Percentiles rank a stretch among this genome's conserved stretches.
Evolutionary conservation across 1,140 invertebrate species (phyloP).

Genomic region (Zaprionus gabonicus): DNA sequence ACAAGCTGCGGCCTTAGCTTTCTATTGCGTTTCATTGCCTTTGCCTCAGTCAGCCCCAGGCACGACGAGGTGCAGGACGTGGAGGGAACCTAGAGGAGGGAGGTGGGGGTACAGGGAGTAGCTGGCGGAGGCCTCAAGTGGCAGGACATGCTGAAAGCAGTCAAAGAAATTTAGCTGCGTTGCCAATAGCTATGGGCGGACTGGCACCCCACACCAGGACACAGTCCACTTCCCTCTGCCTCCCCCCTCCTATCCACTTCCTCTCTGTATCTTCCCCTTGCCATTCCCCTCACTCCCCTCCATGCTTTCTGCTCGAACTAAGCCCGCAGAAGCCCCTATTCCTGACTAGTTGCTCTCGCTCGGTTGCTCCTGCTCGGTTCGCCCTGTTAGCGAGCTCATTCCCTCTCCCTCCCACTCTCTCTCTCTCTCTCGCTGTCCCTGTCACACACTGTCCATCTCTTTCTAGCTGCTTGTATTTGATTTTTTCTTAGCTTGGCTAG

Average conservation of each 20-base stretch:
- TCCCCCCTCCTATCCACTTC: neutral
- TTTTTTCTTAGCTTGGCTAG: slow-evolving; percentile 32
- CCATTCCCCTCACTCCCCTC: too few relatives aligned
- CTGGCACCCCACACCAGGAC: neutral
- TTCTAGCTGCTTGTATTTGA: neutral
- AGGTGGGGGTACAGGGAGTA: neutral
- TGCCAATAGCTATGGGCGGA: slow-evolving; percentile 35
- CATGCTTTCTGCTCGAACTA: neutral
- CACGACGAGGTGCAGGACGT: neutral
- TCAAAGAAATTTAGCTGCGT: slow-evolving; percentile 50
- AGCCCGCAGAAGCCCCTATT: slow-evolving; percentile 24
- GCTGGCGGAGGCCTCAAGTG: slow-evolving; percentile 25
- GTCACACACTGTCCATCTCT: too few relatives aligned
- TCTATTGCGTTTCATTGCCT: slow-evolving; percentile 15
- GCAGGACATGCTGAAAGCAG: slow-evolving; percentile 46
- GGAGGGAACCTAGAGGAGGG: neutral
- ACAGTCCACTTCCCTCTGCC: neutral
- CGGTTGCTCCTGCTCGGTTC: neutral
- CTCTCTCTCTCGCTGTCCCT: neutral
- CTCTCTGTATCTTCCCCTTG: neutral
- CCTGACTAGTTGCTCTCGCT: slow-evolving; percentile 1
- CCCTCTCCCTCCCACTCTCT: neutral
- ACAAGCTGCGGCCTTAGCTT: slow-evolving; percentile 25
- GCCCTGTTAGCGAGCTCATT: neutral
- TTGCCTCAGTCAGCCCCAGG: slow-evolving; percentile 21